Evolutionary conservation across 1,140 invertebrate genomes (phyloP).

Genomic region (Magallana ariakensis): DNA sequence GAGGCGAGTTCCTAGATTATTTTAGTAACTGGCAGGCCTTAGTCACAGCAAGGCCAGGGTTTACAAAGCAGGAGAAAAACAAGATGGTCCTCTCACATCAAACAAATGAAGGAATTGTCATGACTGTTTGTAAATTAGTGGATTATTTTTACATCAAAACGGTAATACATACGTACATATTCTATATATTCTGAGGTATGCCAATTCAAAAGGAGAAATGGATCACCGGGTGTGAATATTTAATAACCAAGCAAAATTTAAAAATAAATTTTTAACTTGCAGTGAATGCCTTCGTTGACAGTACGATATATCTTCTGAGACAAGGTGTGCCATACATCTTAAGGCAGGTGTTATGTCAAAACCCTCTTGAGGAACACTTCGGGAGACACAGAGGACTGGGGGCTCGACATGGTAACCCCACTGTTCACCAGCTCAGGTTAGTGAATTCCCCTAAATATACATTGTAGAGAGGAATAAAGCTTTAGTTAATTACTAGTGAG

Average conservation of each 20-base stretch:
- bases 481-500: too few relatives aligned
- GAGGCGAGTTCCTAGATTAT: not conserved
- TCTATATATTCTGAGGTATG: too few relatives aligned
- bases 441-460: not conserved
- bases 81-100: slow-evolving; percentile 10
- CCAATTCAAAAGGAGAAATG: too few relatives aligned
- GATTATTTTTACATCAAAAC: too few relatives aligned
- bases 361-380: slow-evolving; percentile 51
- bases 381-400: slow-evolving; percentile 49
- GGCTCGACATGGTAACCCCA: slow-evolving; percentile 43
- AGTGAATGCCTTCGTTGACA: not conserved
- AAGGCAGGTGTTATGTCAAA: slow-evolving; percentile 49
- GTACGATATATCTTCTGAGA: not conserved
- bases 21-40: not conserved
- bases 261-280: not conserved
- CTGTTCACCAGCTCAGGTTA: slow-evolving; percentile 39
- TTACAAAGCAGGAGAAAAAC: slow-evolving; percentile 14
- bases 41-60: not conserved
- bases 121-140: not conserved
- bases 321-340: slow-evolving; percentile 46
- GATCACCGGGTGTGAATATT: too few relatives aligned
- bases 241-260: too few relatives aligned
- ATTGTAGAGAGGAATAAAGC: too few relatives aligned
- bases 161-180: too few relatives aligned
- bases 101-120: not conserved